Evolutionary conservation across 2,888 invertebrate genomes (phyloP), one percentile per base, ranked within the genome.

Genomic region (Timandra comae): DNA sequence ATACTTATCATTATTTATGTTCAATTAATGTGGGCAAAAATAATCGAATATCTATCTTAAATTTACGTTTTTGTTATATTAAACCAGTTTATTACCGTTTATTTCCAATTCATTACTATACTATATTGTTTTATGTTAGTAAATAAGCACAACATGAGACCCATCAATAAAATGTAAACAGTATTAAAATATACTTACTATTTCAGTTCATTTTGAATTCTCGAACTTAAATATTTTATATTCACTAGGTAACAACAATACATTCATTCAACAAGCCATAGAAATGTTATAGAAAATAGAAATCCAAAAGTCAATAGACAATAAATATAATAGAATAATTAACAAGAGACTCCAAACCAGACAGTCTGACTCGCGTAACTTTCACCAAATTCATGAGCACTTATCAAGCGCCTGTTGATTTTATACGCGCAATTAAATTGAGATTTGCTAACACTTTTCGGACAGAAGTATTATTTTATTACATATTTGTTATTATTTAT

Each of bases 351-450:
- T 63, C n/a, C n/a, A 67, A 61, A 57, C 63, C 64, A 48, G 51
- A 57, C 55, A 63, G 52, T 68, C 62, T 66, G 61, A 51, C 45
- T 61, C 33, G 25, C 28, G 62, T 51, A 57, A 62, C 50, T 57
- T 63, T 63, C 52, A 62, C 54, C 57, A 59, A 60, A 56, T 59
- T 55, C 52, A 56, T 52, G 44, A 50, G 51, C 41, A 38, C 24
- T 52, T 46, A 47, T 29, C 41, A 37, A 62, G 56, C 77, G 81
- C 82, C 82, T 84, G 78, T 77, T 79, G 69, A 68, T 63, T 72
- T 65, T 60, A 42, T 63, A 53, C 63, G 49, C 54, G 70, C 72
- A 74, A 76, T 51, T 34, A 49, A 44, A 28, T 30, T 19, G 34
- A 27, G 33, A 16, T 34, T 65, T 63, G 62, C 60, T 60, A 33